Conservation (phyloP, 1,140 invertebrate species). For the Dinoponera quadriceps region DNA sequence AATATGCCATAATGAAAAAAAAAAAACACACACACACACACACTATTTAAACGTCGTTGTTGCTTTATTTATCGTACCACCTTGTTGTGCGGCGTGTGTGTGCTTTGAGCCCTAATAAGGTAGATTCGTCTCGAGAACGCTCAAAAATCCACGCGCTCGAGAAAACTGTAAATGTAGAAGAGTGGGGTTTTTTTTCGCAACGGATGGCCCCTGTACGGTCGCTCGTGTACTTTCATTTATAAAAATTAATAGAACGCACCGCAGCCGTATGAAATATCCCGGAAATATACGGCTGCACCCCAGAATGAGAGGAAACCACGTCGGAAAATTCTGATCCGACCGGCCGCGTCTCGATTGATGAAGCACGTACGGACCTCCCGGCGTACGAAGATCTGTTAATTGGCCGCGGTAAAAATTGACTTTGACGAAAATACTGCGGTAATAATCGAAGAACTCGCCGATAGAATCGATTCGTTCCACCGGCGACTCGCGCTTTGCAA, state of each 20-base stretch:
- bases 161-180: no score
- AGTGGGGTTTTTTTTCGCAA: no score
- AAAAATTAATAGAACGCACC: no score
- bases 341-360: constrained; percentile 8
- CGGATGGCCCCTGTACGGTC: no score
- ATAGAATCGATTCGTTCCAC: constrained; percentile 13
- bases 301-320: no score
- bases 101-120: no score
- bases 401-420: neutral
- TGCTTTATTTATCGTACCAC: constrained; percentile 27
- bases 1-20: constrained; percentile 51
- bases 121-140: no score
- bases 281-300: no score
- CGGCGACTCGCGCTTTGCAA: constrained; percentile 6
- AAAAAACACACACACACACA: no score
- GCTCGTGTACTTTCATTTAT: no score
- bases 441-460: constrained; percentile 21
- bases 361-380: neutral
- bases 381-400: constrained; percentile 30
- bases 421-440: constrained; percentile 31
- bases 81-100: neutral
- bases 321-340: constrained; percentile 1
- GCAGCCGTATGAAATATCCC: no score
- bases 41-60: constrained; percentile 16
- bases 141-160: no score